Evolutionary conservation across 2,113 vertebrate genomes (phyloP), one percentile per base, ranked within the genome.

Genomic region (Sorex fumeus): DNA sequence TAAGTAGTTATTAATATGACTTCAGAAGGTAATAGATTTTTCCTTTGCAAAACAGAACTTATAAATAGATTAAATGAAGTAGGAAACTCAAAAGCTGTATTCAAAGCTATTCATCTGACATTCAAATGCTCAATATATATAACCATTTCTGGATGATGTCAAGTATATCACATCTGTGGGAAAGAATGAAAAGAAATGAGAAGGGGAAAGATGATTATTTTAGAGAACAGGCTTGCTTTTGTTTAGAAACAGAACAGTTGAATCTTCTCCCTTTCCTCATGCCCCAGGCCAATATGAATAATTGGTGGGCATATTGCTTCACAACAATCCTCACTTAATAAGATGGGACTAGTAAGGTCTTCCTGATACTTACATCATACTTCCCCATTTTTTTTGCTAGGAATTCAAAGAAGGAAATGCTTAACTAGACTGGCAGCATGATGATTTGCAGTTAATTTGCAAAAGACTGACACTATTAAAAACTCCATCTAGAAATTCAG

Each of bases 1-100:
- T 86, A 94, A 90, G 67, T 75, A 95, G 67, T 93, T 96, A 91
- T 91, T 92, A 93, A 87, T 95, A 84, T 60, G 67, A 86, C 91
- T 96, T 97, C 95, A 92, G 60, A 91, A 92, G 71, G 32, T 84
- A 94, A n/a, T 93, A 88, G 36, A 86, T 94, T 93, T 95, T 84
- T 83, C 43, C 36, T 87, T 95, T 91, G 28, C 23, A 97, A 92
- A 91, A 84, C 34, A 90, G 50, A 90, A 64, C 60, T 80, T 93
- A 92, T 88, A 96, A 97, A 95, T 94, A 97, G 88, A 95, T 80
- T 88, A 84, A 69, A 78, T 88, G 71, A 90, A 95, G 27, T 84
- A 95, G 19, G 1, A 25, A 30, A 92, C 94, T 92, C 84, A 93
- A 93, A 96, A 88, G 19, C 57, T 1, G 28, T 67, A 83, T 91